Evolutionary conservation across 1,140 invertebrate genomes (phyloP), one percentile per base, ranked within the genome.

Genomic region (Mylabris phalerata): DNA sequence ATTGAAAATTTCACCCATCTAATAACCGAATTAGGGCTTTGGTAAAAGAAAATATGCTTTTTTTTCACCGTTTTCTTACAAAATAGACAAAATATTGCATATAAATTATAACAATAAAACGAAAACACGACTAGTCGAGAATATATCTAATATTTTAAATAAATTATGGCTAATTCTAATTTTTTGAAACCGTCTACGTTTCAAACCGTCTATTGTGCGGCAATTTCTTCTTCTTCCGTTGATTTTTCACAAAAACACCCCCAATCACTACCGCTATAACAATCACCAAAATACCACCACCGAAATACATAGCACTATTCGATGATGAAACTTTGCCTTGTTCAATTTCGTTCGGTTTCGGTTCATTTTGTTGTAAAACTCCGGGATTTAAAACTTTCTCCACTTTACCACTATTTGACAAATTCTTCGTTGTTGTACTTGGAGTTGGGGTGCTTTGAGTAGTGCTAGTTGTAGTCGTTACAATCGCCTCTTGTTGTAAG

Each of bases 171-270:
- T 32, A 32, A 32, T 19, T 19, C 19, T 19, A 19, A 19, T 19
- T 19, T 19, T 19, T 19, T 19, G 7, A 32, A 32, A 5, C 32
- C 4, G 3, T 32, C 32, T 65, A 69, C 25, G 65, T 59, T 57
- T 67, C 61, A 60, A 69, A 69, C 48, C 67, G 57, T 39, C 67
- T 57, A 60, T 69, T 69, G 51, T 64, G 67, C 3, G 62, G 62
- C 42, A 55, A 43, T 32, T 32, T 47, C 40, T 24, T 40, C 43
- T 49, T 24, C 39, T 57, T 58, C 43, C 50, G 40, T 55, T 41
- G 46, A 49, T 47, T 50, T 51, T 62, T 43, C 48, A 9, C 41
- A 6, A 42, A 3, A n/a, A 42, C 10, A 3, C 11, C 9, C 4
- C 5, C 45, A 46, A 55, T 49, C 9, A 57, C 51, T n/a, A 51